Evolutionary conservation across 2,113 vertebrate genomes (phyloP), one percentile per base, ranked within the genome.

Genomic region (Fulmarus glacialis): DNA sequence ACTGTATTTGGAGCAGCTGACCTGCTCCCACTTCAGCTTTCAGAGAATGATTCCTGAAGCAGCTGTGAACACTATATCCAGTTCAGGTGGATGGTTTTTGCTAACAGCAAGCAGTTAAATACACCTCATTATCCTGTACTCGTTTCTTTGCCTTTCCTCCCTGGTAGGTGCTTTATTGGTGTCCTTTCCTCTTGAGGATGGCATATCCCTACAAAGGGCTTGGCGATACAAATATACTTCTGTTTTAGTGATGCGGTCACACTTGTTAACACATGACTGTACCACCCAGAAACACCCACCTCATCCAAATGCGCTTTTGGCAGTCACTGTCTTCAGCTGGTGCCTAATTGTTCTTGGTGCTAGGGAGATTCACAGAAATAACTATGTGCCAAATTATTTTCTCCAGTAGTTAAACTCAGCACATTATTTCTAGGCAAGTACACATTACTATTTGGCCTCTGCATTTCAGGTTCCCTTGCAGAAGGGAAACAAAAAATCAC

Each of bases 221-320:
- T 24, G 66, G 47, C 64, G 55, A 53, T 45, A 77, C 74, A 89
- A 48, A 79, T 47, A 84, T 8, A 64, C n/a, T 67, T 88, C 74
- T 90, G 90, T 95, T 93, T 90, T 18, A 47, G 36, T 63, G 82
- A 72, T 59, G 71, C 94, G 72, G 72, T 84, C 93, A 94, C 84
- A 58, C 86, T 89, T 90, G 89, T 90, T 92, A 94, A 62, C 29
- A 34, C 88, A 77, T 90, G 95, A 95, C 89, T 95, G 89, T 91
- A 93, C 73, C 96, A 95, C 91, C 95, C 90, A 95, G 81, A 45
- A 96, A 97, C 91, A 87, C 92, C 95, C 94, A 87, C 94, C 66
- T 81, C 89, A 95, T 95, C 94, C 93, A 96, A 97, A 95, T 72
- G 91, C 0, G 47, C 73, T 94, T 96, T 97, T 95, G 94, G 95